These are phyloP conservation scores for Trachemys scripta DNA, from an alignment of 2,113 vertebrate genomes.

Conservation along the genomic window DNA sequence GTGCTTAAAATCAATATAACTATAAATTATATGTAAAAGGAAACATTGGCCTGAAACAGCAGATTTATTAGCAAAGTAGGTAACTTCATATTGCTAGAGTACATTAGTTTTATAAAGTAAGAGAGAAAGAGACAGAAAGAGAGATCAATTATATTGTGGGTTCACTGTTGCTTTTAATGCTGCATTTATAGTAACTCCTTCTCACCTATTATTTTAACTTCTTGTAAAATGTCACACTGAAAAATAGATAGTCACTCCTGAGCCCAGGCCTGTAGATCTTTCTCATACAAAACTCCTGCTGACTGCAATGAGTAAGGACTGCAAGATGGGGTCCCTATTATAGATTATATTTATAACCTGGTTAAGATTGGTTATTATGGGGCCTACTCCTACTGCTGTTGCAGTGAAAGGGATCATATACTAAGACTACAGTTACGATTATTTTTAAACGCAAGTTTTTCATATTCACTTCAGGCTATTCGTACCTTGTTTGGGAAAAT, in stretches of 20 bases:
- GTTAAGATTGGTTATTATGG: not conserved
- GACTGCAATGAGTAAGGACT: slow-evolving; percentile 16
- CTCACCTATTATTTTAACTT: slow-evolving; percentile 76
- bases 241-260: slow-evolving; percentile 67
- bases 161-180: slow-evolving; percentile 74
- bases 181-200: slow-evolving; percentile 76
- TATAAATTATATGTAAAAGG: slow-evolving; percentile 79
- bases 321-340: not conserved
- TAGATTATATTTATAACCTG: not conserved
- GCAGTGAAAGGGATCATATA: not conserved
- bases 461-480: not conserved
- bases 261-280: slow-evolving; percentile 4
- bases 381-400: not conserved
- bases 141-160: slow-evolving; percentile 72
- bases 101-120: slow-evolving; percentile 75
- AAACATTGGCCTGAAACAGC: slow-evolving; percentile 73
- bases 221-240: slow-evolving; percentile 67
- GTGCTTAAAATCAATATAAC: slow-evolving; percentile 72
- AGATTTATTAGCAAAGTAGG: slow-evolving; percentile 79
- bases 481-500: not conserved
- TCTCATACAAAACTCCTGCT: not conserved
- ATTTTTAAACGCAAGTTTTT: not conserved
- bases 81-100: slow-evolving; percentile 67
- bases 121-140: slow-evolving; percentile 56
- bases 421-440: not conserved